Base-by-base conservation (phyloP, 2,113 vertebrate genomes). In the Actinemys pallida region DNA sequence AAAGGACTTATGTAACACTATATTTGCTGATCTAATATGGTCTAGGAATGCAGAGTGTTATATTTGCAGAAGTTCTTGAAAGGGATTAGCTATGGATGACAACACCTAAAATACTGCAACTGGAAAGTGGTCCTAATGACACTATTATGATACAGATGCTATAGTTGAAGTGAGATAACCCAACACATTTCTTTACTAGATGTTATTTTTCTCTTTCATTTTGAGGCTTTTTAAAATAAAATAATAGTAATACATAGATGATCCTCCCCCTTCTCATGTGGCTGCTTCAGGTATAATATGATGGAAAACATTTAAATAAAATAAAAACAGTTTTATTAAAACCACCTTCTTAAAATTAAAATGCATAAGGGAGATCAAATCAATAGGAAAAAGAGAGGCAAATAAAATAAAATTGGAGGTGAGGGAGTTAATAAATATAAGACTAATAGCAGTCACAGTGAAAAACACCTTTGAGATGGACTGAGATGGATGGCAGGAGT, bases 81-180 rank as follows among this genome's bases (percentile, higher is more conserved):
- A 92, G 83, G 89, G 90, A 85, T 87, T 92, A 92, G 75, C 94
- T 80, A 75, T 5, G 81, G 85, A 50, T 93, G 93, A 87, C 94
- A 95, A 53, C 80, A 47, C 83, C 89, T 59, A 86, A 92, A 85
- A 86, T 56, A 82, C 45, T 88, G 82, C 35, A 39, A 89, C 84
- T 19, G 69, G 56, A 92, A 69, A 75, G 35, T 47, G 0, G 29
- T 90, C 27, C 79, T 94, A 96, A 96, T 93, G 93, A 90, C 29
- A 82, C 86, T 81, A 29, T 95, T 86, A 90, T 76, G 86, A 69
- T 80, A 91, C n/a, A 5, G 50, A 90, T 87, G 22, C 24, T 78
- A 62, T 47, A 72, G 45, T 62, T 91, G 84, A 92, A 86, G 93
- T 90, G 83, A 89, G 86, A 52, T 76, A 93, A 69, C 62, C 45